Base-by-base conservation (phyloP, 2,797 vertebrate species). In the Myioborus melanocephalus region DNA sequence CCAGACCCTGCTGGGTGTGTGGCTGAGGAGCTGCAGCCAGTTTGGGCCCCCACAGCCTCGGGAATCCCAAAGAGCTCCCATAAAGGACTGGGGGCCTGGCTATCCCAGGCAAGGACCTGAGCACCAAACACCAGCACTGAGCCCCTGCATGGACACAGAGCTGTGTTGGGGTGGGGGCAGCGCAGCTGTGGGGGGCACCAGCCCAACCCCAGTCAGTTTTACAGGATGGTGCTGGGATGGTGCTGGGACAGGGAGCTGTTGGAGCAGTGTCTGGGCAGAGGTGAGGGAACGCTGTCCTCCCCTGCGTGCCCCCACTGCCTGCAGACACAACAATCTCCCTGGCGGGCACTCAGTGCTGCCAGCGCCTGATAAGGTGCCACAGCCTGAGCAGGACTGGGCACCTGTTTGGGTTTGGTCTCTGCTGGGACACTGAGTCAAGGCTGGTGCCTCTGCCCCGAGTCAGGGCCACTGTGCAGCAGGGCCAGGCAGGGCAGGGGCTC, bases 291-390 rank as follows among this genome's bases (percentile, higher is more conserved):
- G 4, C 26, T 35, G 35, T 41, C 77, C 68, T 65, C 19, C 64
- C 23, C 64, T 3, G 23, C 0, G 0, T 9, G 12, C 34, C 16
- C 13, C 72, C 19, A 6, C 83, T 75, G 60, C 68, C 68, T 0
- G 61, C 89, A 97, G 97, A 96, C 96, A 96, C 94, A 97, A 97
- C 95, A 97, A 16, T 30, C 47, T 92, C 55, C 21, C 44, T 34
- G 9, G 60, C 7, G 0, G 41, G 71, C 13, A 5, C 23, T 4
- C 20, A 1, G 83, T 0, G 3, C 81, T 93, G 87, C 87, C 87
- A 86, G 80, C 63, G 78, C 34, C 63, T 87, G 96, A 97, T 96
- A 95, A 96, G 55, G 83, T 35, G 79, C 68, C 24, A 30, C 26
- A 2, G 68, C 65, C 44, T 2, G n/a, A n/a, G 87, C 0, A 0